Percentiles rank a stretch among this genome's conserved stretches.
Evolutionary conservation across 1,140 invertebrate genomes (phyloP).

Genomic region (Rhopalosiphum maidis): DNA sequence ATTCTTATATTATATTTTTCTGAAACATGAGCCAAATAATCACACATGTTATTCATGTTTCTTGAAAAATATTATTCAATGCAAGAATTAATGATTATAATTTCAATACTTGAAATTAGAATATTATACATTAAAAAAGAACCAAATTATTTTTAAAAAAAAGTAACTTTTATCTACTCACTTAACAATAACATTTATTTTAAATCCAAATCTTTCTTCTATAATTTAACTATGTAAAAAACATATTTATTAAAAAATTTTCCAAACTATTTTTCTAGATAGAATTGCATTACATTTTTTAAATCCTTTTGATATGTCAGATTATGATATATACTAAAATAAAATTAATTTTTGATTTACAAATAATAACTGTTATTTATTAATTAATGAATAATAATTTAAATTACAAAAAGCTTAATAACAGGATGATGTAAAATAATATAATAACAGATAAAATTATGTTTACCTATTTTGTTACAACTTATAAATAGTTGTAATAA

Average conservation of each 20-base stretch:
- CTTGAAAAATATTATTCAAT: conserved; percentile 4
- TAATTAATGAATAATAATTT: neutral
- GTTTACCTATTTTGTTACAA: too few relatives aligned
- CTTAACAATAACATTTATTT: neutral
- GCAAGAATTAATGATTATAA: neutral
- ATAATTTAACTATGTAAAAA: neutral
- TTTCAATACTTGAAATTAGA: neutral
- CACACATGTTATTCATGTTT: neutral
- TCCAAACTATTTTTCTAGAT: neutral
- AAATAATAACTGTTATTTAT: neutral
- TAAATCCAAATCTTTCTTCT: neutral
- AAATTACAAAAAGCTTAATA: neutral
- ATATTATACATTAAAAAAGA: neutral
- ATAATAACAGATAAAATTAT: too few relatives aligned
- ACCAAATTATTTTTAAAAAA: neutral
- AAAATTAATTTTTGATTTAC: neutral
- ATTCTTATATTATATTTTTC: neutral
- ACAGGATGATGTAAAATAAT: neutral
- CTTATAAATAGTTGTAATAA: too few relatives aligned
- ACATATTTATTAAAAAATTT: too few relatives aligned
- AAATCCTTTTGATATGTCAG: neutral
- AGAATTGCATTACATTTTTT: too few relatives aligned
- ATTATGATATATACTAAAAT: neutral
- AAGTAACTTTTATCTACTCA: neutral
- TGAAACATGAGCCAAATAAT: conserved; percentile 23